Evolutionary conservation across 2,113 vertebrate genomes (phyloP).

Genomic region (Pholis gunnellus): DNA sequence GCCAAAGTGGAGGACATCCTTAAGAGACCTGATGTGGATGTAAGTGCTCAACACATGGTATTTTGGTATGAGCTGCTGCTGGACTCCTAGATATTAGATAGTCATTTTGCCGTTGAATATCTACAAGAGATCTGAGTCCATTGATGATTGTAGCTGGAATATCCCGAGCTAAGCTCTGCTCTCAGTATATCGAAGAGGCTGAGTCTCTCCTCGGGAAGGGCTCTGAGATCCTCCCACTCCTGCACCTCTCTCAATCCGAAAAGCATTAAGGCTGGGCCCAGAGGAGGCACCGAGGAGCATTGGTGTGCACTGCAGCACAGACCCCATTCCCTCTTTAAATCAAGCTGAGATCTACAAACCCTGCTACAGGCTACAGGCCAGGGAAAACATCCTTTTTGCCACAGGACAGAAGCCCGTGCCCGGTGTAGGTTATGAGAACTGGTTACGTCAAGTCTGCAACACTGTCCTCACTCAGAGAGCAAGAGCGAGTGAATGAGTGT

Average conservation of each 20-base stretch:
- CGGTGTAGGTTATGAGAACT: constrained; percentile 37
- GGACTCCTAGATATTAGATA: background rate
- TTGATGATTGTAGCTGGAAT: constrained; percentile 26
- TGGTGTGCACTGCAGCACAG: constrained; percentile 72
- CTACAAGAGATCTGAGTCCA: constrained; percentile 8
- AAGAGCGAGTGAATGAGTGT: constrained; percentile 26
- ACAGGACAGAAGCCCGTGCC: constrained; percentile 31
- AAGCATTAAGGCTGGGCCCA: constrained; percentile 68
- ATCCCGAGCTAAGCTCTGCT: constrained; percentile 18
- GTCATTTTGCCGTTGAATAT: constrained; percentile 14
- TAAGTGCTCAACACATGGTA: constrained; percentile 72
- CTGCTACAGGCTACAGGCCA: constrained; percentile 41
- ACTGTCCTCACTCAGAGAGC: constrained; percentile 50
- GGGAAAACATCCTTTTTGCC: constrained; percentile 15
- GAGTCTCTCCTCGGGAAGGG: constrained; percentile 49
- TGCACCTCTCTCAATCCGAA: constrained; percentile 67
- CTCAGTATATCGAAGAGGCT: constrained; percentile 48
- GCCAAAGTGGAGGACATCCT: constrained; percentile 99
- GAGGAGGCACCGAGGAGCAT: constrained; percentile 61
- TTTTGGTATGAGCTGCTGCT: background rate
- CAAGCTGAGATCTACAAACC: constrained; percentile 50
- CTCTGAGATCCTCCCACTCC: constrained; percentile 60
- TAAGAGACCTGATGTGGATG: constrained; percentile 97
- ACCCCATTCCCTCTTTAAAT: constrained; percentile 51
- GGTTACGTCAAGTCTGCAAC: constrained; percentile 52